Evolutionary conservation across 1,140 invertebrate genomes (phyloP).

Genomic region (Drosophila nebulosa): DNA sequence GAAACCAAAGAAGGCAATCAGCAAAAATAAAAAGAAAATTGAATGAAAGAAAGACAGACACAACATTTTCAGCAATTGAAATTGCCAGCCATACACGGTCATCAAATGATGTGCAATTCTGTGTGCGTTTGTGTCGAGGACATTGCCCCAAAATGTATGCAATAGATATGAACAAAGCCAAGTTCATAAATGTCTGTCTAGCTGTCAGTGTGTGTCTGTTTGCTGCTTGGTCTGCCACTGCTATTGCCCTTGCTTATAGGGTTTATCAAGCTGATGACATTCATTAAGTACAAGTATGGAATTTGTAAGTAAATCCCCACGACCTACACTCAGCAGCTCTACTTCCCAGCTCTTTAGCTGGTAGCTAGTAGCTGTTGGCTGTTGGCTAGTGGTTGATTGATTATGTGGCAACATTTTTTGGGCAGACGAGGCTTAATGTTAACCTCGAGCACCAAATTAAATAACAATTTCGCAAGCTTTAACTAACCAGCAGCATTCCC

Average conservation of each 20-base stretch:
- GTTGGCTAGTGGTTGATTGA: conserved; percentile 42
- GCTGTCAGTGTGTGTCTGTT: background rate
- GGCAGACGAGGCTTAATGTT: conserved; percentile 59
- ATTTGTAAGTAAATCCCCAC: background rate
- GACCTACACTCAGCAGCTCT: background rate
- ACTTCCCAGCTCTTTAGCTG: conserved; percentile 24
- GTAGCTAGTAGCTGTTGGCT: no score
- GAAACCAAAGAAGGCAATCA: conserved; percentile 29
- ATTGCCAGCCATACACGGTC: conserved; percentile 48
- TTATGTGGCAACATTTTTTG: conserved; percentile 47
- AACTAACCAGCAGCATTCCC: conserved; percentile 19
- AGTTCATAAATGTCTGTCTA: conserved; percentile 50
- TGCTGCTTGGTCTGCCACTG: conserved; percentile 17
- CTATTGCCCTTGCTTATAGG: conserved; percentile 11
- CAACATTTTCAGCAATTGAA: conserved; percentile 53
- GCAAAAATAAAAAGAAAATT: conserved; percentile 13
- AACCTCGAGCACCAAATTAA: conserved; percentile 41
- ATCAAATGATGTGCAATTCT: conserved; percentile 73
- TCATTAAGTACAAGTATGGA: conserved; percentile 51
- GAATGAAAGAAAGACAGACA: conserved; percentile 10
- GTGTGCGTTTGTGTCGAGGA: conserved; percentile 39
- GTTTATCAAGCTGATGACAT: conserved; percentile 52
- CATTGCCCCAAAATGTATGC: conserved; percentile 77
- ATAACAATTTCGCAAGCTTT: conserved; percentile 52
- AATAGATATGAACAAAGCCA: conserved; percentile 52